These are phyloP conservation scores for Tetraodon nigroviridis DNA, from an alignment of 2,113 vertebrate genomes.

Conservation along the genomic window DNA sequence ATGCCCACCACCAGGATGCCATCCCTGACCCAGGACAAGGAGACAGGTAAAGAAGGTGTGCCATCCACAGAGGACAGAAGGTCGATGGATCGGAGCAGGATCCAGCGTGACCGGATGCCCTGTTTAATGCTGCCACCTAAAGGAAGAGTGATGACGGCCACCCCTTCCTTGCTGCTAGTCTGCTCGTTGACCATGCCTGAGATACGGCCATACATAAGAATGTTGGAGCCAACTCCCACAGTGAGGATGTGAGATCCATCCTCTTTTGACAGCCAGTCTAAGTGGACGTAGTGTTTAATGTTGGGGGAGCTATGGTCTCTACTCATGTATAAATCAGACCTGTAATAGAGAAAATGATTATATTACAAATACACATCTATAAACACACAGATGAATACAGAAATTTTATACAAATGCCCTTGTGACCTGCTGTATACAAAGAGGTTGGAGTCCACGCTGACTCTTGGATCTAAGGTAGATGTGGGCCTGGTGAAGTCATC, in stretches of 20 bases:
- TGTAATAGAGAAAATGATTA: slow-evolving; percentile 71
- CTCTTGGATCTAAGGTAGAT: slow-evolving; percentile 85
- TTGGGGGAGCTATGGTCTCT: slow-evolving; percentile 86
- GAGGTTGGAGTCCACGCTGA: slow-evolving; percentile 96
- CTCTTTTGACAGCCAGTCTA: slow-evolving; percentile 99
- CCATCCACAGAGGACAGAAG: slow-evolving; percentile 93
- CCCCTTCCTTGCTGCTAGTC: slow-evolving; percentile 86
- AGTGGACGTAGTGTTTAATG: slow-evolving; percentile 95
- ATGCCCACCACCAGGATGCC: slow-evolving; percentile 97
- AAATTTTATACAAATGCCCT: slow-evolving; percentile 1
- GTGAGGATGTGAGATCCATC: slow-evolving; percentile 97
- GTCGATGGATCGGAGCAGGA: slow-evolving; percentile 88
- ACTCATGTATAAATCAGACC: slow-evolving; percentile 86
- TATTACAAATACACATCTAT: neutral
- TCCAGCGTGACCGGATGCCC: slow-evolving; percentile 93
- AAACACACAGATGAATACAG: slow-evolving; percentile 2
- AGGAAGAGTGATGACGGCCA: slow-evolving; percentile 93
- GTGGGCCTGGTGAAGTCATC: slow-evolving; percentile 88
- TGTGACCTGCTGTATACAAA: slow-evolving; percentile 96
- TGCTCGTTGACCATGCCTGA: slow-evolving; percentile 93
- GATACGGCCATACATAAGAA: slow-evolving; percentile 96
- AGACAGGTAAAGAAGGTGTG: slow-evolving; percentile 92
- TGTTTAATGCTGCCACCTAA: slow-evolving; percentile 98
- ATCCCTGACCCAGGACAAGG: slow-evolving; percentile 96
- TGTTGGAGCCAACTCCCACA: slow-evolving; percentile 93